A percentile compares a stretch with the other conserved stretches of the same genome.
Conservation (phyloP, 2,797 vertebrate genomes). For the Acanthurus tractus region DNA sequence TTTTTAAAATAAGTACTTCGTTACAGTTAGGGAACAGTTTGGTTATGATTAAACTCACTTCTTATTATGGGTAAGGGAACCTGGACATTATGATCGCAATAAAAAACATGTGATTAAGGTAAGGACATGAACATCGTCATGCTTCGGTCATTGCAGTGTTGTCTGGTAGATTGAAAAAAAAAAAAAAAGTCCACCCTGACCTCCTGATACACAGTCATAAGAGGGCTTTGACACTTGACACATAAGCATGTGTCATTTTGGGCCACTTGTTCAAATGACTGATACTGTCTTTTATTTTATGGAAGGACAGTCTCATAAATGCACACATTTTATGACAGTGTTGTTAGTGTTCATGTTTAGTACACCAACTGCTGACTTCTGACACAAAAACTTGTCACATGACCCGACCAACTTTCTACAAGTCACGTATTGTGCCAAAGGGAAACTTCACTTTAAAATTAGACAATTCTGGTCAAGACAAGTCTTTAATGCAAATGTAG, state of each 20-base stretch:
- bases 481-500: background rate
- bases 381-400: background rate
- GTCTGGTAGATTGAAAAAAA: background rate
- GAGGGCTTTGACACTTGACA: background rate
- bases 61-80: background rate
- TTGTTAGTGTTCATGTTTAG: background rate
- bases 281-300: background rate
- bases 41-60: background rate
- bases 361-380: background rate
- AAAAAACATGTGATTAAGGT: background rate
- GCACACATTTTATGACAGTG: background rate
- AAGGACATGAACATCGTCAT: background rate
- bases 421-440: too few relatives aligned
- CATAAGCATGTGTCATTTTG: background rate
- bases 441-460: background rate
- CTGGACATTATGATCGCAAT: background rate
- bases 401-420: conserved; percentile 2
- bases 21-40: background rate
- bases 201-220: background rate
- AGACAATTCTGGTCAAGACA: background rate
- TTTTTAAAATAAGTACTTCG: background rate
- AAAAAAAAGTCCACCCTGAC: background rate
- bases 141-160: background rate
- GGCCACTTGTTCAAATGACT: background rate
- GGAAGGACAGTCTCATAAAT: background rate